These are phyloP conservation scores for Enteromius thamalakanensis DNA, from an alignment of 2,797 vertebrate genomes.

Conservation along the genomic window DNA sequence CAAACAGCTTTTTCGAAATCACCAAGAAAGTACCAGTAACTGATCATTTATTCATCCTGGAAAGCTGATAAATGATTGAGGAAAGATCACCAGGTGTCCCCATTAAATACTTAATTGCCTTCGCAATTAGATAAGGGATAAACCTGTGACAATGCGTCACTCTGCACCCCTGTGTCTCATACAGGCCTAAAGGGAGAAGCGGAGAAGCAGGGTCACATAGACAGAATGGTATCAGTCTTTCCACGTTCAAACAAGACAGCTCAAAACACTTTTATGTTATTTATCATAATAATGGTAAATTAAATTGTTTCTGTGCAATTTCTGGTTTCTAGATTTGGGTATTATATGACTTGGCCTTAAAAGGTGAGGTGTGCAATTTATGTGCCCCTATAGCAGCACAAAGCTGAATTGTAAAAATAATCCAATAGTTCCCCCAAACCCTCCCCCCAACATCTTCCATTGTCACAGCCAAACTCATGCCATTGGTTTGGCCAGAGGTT, in stretches of 20 bases:
- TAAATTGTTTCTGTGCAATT: neutral
- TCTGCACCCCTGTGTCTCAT: neutral
- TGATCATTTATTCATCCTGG: slow-evolving; percentile 82
- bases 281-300: neutral
- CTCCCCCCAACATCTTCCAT: neutral
- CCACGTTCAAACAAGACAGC: neutral
- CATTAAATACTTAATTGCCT: slow-evolving; percentile 80
- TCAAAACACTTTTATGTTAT: neutral
- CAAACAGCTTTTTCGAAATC: slow-evolving; percentile 57
- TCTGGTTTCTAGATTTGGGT: neutral
- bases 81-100: slow-evolving; percentile 68
- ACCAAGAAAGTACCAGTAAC: slow-evolving; percentile 69
- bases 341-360: neutral
- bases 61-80: slow-evolving; percentile 82
- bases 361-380: neutral
- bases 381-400: neutral
- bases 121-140: slow-evolving; percentile 63
- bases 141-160: slow-evolving; percentile 38
- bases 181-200: slow-evolving; percentile 1
- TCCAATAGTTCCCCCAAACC: neutral
- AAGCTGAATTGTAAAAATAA: neutral
- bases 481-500: neutral
- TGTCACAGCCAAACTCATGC: slow-evolving; percentile 19
- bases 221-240: neutral
- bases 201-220: neutral